Conservation (phyloP, 1,140 invertebrate species). For the Zaprionus nigranus region DNA sequence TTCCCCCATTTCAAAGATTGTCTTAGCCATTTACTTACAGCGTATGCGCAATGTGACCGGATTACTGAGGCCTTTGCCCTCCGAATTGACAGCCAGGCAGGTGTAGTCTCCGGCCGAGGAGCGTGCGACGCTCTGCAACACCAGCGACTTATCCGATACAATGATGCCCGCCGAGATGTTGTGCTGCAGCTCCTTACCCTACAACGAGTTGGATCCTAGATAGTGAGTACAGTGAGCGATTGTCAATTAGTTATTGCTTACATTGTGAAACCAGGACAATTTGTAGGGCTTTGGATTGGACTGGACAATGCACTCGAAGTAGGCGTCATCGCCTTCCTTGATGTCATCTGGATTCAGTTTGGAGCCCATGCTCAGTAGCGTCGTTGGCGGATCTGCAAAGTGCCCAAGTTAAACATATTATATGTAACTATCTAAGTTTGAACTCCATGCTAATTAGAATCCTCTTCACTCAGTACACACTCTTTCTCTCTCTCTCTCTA, state of each 20-base stretch:
- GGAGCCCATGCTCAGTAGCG: constrained; percentile 90
- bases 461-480: background rate
- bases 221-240: background rate
- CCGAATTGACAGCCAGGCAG: constrained; percentile 91
- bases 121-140: constrained; percentile 92
- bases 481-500: too few relatives aligned
- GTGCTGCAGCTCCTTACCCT: constrained; percentile 92
- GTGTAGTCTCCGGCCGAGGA: constrained; percentile 92
- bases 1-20: constrained; percentile 23
- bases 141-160: constrained; percentile 92
- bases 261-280: constrained; percentile 93
- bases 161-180: constrained; percentile 91
- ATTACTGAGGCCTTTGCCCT: constrained; percentile 92
- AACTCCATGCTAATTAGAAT: constrained; percentile 57
- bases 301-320: constrained; percentile 91
- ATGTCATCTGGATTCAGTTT: constrained; percentile 92
- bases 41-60: constrained; percentile 91
- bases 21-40: constrained; percentile 88
- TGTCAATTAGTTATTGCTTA: constrained; percentile 85
- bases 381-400: constrained; percentile 89
- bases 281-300: constrained; percentile 93
- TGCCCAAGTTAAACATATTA: constrained; percentile 31
- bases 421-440: background rate
- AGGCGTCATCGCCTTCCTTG: constrained; percentile 93
- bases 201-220: background rate